phyloP scores from a whole-genome alignment of 1,140 invertebrate genomes.

The Leptinotarsa texana region DNA sequence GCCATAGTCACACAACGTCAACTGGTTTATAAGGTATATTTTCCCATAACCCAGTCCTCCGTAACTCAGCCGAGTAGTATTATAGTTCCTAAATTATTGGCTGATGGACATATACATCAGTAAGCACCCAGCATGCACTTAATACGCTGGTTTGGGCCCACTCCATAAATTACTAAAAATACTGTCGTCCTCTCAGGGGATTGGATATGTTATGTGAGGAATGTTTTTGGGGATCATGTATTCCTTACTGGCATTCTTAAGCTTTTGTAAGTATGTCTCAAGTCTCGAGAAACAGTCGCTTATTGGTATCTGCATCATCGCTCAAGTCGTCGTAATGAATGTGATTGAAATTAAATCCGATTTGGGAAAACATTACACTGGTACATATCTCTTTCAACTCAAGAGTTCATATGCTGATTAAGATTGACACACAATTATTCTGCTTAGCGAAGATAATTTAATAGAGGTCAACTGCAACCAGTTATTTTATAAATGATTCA shows the following conservation, averaged over 20 bases:
- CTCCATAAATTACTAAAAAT: constrained; percentile 33
- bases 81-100: constrained; percentile 36
- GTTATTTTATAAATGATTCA: no score
- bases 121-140: constrained; percentile 18
- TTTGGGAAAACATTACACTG: no score
- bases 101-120: constrained; percentile 32
- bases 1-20: neutral
- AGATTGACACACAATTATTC: no score
- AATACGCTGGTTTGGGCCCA: constrained; percentile 19
- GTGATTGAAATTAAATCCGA: no score
- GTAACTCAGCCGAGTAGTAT: constrained; percentile 13
- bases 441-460: no score
- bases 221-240: constrained; percentile 12
- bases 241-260: neutral
- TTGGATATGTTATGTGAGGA: constrained; percentile 9
- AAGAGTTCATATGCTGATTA: no score
- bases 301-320: neutral
- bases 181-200: constrained; percentile 23
- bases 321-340: no score
- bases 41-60: neutral
- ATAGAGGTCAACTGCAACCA: no score
- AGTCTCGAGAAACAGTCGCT: neutral
- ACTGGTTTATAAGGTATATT: constrained; percentile 10
- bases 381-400: no score
- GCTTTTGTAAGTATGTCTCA: neutral